Conservation (phyloP, 2,113 vertebrate genomes). For the Daboia siamensis region DNA sequence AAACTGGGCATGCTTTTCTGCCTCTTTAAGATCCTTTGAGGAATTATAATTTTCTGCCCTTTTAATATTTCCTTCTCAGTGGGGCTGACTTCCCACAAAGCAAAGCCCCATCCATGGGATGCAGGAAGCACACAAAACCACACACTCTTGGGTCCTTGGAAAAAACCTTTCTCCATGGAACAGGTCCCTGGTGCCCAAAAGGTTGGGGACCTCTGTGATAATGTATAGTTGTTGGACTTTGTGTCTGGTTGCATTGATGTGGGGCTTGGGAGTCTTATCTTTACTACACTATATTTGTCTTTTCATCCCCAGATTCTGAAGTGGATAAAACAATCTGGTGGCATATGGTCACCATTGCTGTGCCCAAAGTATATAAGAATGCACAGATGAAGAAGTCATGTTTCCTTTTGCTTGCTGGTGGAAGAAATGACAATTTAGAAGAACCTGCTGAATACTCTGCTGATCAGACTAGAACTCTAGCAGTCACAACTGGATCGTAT, state of each 20-base stretch:
- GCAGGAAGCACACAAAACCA: too few relatives aligned
- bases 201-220: background rate
- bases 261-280: background rate
- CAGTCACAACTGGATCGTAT: background rate
- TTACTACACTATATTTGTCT: background rate
- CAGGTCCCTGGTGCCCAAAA: too few relatives aligned
- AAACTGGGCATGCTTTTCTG: too few relatives aligned
- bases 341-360: background rate
- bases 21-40: too few relatives aligned
- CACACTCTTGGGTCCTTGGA: too few relatives aligned
- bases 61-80: too few relatives aligned
- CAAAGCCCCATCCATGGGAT: too few relatives aligned
- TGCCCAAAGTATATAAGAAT: background rate
- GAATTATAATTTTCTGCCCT: too few relatives aligned
- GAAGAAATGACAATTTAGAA: background rate
- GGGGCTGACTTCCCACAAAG: too few relatives aligned
- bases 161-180: too few relatives aligned
- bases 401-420: background rate
- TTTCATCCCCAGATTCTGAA: background rate
- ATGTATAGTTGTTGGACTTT: background rate
- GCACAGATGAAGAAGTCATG: background rate
- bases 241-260: background rate
- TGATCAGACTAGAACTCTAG: background rate
- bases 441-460: background rate
- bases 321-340: slow-evolving; percentile 6